Evolutionary conservation across 2,113 vertebrate species (phyloP).

Genomic region (Pelvicachromis taeniatus): DNA sequence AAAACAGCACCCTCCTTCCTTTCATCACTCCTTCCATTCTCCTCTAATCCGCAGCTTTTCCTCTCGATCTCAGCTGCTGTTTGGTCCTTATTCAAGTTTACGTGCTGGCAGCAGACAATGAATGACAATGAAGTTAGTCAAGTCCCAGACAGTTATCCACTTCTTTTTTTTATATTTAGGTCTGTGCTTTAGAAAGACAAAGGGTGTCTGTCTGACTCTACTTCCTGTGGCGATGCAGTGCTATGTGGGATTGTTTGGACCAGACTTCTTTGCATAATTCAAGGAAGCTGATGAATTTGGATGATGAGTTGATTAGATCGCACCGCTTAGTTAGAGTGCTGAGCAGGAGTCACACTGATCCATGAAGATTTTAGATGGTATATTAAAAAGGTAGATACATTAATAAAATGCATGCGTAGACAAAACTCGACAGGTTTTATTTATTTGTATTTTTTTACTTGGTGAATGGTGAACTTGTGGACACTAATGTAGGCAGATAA

Average conservation of each 20-base stretch:
- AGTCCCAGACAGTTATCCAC: not conserved
- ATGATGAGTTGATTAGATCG: slow-evolving; percentile 53
- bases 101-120: not conserved
- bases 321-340: slow-evolving; percentile 15
- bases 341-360: slow-evolving; percentile 23
- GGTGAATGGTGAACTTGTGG: not conserved
- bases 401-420: not conserved
- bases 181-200: slow-evolving; percentile 14
- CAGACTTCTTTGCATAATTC: slow-evolving; percentile 39
- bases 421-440: not conserved
- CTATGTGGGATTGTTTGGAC: slow-evolving; percentile 41
- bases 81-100: slow-evolving; percentile 21
- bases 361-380: slow-evolving; percentile 17
- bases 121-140: slow-evolving; percentile 27
- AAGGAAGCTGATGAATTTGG: slow-evolving; percentile 46
- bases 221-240: slow-evolving; percentile 1
- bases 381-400: slow-evolving; percentile 31
- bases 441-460: not conserved
- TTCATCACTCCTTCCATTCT: slow-evolving; percentile 21
- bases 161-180: slow-evolving; percentile 20
- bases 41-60: slow-evolving; percentile 15
- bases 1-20: not conserved
- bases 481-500: not conserved
- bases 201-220: not conserved
- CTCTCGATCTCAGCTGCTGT: not conserved